Conservation (phyloP, 2,113 vertebrate genomes). For the Lagopus muta region DNA sequence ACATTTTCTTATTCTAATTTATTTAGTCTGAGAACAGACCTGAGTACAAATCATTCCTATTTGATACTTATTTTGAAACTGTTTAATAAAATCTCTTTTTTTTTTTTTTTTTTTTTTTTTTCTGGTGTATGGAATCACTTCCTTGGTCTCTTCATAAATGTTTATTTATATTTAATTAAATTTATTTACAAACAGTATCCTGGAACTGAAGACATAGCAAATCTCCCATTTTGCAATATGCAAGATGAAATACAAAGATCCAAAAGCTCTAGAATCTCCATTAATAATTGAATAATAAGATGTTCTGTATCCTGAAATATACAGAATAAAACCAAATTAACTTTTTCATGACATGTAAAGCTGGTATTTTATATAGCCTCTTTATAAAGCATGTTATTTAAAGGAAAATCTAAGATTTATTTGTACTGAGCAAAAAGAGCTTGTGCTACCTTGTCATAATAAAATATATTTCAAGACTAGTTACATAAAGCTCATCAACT, state of each 20-base stretch:
- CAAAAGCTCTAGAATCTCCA: background rate
- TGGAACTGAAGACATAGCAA: background rate
- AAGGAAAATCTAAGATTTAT: background rate
- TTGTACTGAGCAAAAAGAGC: background rate
- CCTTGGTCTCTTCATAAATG: background rate
- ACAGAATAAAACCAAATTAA: background rate
- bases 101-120: background rate
- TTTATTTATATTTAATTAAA: background rate
- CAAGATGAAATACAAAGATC: accelerated
- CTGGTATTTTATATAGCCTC: background rate
- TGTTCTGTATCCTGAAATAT: background rate
- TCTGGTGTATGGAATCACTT: background rate
- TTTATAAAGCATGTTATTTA: background rate
- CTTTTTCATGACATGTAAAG: background rate
- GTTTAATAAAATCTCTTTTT: background rate
- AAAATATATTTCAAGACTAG: background rate
- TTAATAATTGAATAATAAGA: background rate
- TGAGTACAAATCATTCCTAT: background rate
- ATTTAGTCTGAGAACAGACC: background rate
- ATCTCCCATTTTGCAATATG: background rate
- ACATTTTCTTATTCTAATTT: background rate
- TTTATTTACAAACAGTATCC: background rate
- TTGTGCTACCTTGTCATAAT: background rate
- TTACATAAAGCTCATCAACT: background rate
- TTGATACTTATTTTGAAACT: background rate